Conservation (phyloP, 2,888 invertebrate genomes). For the Anthrax anthrax region DNA sequence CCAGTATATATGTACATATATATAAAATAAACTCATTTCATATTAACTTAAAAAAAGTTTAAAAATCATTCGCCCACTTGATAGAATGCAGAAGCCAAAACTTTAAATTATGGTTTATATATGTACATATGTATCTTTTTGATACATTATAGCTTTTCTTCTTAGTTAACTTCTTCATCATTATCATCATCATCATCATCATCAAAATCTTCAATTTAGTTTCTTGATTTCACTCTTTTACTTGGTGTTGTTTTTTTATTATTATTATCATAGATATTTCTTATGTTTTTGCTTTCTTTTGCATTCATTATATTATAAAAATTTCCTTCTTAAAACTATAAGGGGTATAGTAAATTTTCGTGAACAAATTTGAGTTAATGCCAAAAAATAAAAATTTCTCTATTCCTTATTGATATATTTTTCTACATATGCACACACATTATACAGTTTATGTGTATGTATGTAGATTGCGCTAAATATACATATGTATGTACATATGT, state of each 20-base stretch:
- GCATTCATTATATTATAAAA: background rate
- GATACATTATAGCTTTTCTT: background rate
- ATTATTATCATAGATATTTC: no score
- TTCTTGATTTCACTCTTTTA: background rate
- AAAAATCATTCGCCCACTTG: constrained; percentile 5
- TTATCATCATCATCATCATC: background rate
- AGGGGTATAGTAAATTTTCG: constrained; percentile 2
- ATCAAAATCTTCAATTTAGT: background rate
- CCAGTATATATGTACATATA: background rate
- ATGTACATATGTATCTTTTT: background rate
- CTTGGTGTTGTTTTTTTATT: no score
- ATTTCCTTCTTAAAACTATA: background rate
- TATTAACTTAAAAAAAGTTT: background rate
- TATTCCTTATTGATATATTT: background rate
- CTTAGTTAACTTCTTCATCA: background rate
- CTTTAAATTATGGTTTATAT: background rate
- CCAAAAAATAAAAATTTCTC: constrained; percentile 1
- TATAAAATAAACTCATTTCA: background rate
- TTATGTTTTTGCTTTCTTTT: no score
- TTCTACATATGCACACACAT: no score
- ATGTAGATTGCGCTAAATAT: no score
- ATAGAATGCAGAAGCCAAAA: constrained; percentile 2
- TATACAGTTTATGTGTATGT: no score
- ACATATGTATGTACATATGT: background rate
- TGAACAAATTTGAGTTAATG: constrained; percentile 7